A percentile compares a stretch with the other conserved stretches of the same genome.
Conservation (phyloP, 2,113 vertebrate genomes). For the Archilochus colubris region DNA sequence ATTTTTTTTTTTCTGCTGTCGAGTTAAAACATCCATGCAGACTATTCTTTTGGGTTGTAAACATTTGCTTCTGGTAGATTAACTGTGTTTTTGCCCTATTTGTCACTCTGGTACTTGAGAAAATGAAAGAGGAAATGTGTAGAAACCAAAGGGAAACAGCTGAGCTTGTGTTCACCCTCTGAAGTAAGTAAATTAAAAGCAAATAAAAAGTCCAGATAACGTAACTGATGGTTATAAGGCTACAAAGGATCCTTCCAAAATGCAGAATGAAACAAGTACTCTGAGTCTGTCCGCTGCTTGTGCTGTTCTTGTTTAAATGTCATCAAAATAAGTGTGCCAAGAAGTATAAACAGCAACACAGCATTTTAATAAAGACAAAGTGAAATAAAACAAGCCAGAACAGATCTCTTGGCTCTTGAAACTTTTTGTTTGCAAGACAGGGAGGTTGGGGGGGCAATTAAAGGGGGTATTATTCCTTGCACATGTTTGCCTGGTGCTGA, state of each 20-base stretch:
- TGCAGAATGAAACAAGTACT: not conserved
- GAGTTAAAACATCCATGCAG: not conserved
- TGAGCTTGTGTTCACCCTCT: not conserved
- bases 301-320: conserved; percentile 23
- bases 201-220: not conserved
- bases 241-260: not conserved
- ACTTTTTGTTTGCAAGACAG: conserved; percentile 27
- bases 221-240: not conserved
- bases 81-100: not conserved
- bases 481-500: conserved; percentile 34
- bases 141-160: conserved; percentile 9
- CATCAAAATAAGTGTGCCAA: conserved; percentile 16
- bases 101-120: not conserved
- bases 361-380: conserved; percentile 54
- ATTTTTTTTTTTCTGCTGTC: not conserved
- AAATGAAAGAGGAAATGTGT: not conserved
- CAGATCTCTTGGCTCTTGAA: conserved; percentile 32
- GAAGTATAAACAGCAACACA: conserved; percentile 49
- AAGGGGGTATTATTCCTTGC: conserved; percentile 14
- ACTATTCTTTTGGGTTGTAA: not conserved
- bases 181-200: conserved; percentile 10
- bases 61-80: conserved; percentile 16
- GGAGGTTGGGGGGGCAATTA: not conserved
- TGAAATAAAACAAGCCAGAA: conserved; percentile 59
- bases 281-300: not conserved